Conservation (phyloP, 2,797 vertebrate species). For the Novumbra hubbsi region DNA sequence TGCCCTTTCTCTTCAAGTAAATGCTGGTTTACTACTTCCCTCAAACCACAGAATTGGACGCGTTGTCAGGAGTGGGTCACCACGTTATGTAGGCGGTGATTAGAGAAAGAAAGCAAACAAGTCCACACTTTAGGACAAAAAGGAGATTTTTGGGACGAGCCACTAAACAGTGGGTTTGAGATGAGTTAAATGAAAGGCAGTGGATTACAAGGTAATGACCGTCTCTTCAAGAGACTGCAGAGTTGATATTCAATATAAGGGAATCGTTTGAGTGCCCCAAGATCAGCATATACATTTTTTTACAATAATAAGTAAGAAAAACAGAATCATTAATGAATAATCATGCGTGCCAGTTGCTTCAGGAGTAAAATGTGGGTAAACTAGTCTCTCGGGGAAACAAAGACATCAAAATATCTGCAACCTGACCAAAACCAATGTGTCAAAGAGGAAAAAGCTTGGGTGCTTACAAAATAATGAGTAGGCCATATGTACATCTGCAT, state of each 20-base stretch:
- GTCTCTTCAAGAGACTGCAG: neutral
- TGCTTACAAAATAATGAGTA: neutral
- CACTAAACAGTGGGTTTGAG: neutral
- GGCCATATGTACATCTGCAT: neutral
- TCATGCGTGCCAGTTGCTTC: neutral
- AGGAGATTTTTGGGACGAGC: neutral
- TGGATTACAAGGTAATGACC: neutral
- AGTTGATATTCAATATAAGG: neutral
- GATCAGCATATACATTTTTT: neutral
- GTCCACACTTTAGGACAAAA: neutral
- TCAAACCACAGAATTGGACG: neutral
- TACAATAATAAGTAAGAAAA: neutral
- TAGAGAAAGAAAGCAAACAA: neutral
- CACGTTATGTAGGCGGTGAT: neutral
- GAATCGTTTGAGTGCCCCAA: neutral
- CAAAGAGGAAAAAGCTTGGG: neutral
- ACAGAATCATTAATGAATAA: neutral
- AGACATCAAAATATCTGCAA: neutral
- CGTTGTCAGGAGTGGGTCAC: too few species aligned
- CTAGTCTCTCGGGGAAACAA: neutral
- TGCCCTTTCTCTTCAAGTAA: neutral
- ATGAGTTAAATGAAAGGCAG: neutral
- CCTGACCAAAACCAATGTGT: neutral
- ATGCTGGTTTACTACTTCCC: neutral
- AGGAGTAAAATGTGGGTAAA: neutral